Evolutionary conservation across 2,113 vertebrate species (phyloP).

Genomic region (Toxostoma redivivum): DNA sequence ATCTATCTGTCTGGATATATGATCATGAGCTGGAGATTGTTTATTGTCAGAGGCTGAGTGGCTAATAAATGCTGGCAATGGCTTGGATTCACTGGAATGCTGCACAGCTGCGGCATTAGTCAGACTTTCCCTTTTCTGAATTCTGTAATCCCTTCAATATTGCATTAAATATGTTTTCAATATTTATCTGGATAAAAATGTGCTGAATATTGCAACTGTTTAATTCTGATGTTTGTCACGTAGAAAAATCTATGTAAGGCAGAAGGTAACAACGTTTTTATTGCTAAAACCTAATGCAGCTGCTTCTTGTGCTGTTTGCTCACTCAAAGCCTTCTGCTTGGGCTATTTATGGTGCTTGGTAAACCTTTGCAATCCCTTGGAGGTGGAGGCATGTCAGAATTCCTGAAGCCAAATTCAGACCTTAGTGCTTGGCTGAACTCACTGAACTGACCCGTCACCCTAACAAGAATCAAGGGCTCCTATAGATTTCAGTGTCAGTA

Average conservation of each 20-base stretch:
- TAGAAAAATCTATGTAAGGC: conserved; percentile 54
- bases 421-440: conserved; percentile 68
- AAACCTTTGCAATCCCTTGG: neutral
- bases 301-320: neutral
- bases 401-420: conserved; percentile 58
- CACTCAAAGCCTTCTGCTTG: neutral
- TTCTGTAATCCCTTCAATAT: conserved; percentile 76
- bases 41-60: conserved; percentile 70
- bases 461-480: neutral
- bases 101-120: conserved; percentile 70
- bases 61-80: conserved; percentile 71
- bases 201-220: conserved; percentile 76
- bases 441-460: conserved; percentile 42
- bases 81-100: conserved; percentile 61
- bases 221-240: conserved; percentile 66
- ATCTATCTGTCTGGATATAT: conserved; percentile 34
- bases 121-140: conserved; percentile 78
- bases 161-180: conserved; percentile 80
- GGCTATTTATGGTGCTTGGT: neutral
- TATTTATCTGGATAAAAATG: conserved; percentile 78
- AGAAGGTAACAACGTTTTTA: conserved; percentile 55
- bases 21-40: conserved; percentile 48
- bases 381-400: conserved; percentile 38
- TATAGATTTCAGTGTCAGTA: neutral
- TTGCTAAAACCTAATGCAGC: neutral